Evolutionary conservation across 2,113 vertebrate species (phyloP).

Genomic region (Anhinga rufa): DNA sequence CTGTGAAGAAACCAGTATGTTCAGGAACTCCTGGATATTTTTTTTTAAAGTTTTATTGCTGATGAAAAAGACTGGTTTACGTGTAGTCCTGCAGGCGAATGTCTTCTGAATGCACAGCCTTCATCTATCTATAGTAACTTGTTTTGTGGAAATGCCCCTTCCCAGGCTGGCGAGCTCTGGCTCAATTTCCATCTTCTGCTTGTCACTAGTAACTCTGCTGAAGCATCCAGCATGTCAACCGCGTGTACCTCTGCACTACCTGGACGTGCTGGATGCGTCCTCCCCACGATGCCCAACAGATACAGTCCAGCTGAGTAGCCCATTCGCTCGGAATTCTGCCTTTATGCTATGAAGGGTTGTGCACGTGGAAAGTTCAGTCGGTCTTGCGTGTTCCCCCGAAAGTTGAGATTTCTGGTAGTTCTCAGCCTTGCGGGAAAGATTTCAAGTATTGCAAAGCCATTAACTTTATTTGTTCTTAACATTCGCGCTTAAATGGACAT

Average conservation of each 20-base stretch:
- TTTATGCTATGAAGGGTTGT: background rate
- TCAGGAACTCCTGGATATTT: background rate
- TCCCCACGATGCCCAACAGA: accelerated
- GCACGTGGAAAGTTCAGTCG: background rate
- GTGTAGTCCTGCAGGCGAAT: background rate
- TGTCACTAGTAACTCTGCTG: background rate
- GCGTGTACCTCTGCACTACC: background rate
- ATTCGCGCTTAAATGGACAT: background rate
- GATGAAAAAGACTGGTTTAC: background rate
- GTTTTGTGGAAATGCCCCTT: background rate
- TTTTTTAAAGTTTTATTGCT: background rate
- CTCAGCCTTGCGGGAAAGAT: background rate
- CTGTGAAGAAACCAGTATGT: background rate
- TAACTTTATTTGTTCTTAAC: no score
- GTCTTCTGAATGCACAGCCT: background rate
- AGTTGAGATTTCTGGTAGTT: background rate
- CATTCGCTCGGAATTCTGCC: background rate
- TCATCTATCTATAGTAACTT: no score
- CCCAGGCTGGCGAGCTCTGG: accelerated
- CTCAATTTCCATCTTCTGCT: background rate
- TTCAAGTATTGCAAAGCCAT: background rate
- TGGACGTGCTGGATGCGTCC: accelerated
- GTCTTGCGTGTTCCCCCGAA: background rate
- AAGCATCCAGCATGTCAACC: accelerated
- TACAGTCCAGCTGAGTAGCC: background rate